A percentile compares a stretch with the other conserved stretches of the same genome.
These are phyloP conservation scores for Meteorus colon DNA, from an alignment of 2,888 invertebrate genomes.

Conservation along the genomic window DNA sequence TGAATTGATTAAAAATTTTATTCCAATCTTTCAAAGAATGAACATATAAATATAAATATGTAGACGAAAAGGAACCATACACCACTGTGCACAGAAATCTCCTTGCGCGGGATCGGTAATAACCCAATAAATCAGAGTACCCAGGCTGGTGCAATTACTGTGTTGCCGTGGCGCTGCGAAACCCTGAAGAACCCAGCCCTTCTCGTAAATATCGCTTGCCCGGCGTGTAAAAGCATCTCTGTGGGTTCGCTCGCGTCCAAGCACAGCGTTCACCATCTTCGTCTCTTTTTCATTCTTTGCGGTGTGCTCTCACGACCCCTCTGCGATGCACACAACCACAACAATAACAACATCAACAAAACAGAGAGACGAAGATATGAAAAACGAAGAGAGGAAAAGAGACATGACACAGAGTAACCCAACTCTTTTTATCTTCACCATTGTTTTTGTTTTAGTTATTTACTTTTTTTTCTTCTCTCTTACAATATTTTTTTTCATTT, in stretches of 20 bases:
- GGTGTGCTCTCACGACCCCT: constrained; percentile 28
- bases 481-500: constrained; percentile 36
- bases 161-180: constrained; percentile 52
- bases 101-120: constrained; percentile 67
- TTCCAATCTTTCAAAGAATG: constrained; percentile 29
- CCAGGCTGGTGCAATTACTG: constrained; percentile 68
- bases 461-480: neutral
- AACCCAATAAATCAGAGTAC: constrained; percentile 72
- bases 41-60: constrained; percentile 13
- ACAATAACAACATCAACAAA: neutral
- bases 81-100: constrained; percentile 56
- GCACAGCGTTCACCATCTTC: constrained; percentile 48
- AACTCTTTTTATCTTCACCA: neutral
- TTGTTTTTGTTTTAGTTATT: neutral
- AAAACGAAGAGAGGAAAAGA: constrained; percentile 11
- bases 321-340: neutral
- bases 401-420: constrained; percentile 2
- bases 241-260: neutral
- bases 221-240: constrained; percentile 38
- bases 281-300: constrained; percentile 36
- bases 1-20: constrained; percentile 25
- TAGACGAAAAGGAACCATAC: constrained; percentile 52
- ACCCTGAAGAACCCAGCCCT: constrained; percentile 63
- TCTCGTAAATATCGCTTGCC: constrained; percentile 69
- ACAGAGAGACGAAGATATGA: neutral